Conservation (phyloP, 2,888 invertebrate genomes). For the Neoscelio sp. region DNA sequence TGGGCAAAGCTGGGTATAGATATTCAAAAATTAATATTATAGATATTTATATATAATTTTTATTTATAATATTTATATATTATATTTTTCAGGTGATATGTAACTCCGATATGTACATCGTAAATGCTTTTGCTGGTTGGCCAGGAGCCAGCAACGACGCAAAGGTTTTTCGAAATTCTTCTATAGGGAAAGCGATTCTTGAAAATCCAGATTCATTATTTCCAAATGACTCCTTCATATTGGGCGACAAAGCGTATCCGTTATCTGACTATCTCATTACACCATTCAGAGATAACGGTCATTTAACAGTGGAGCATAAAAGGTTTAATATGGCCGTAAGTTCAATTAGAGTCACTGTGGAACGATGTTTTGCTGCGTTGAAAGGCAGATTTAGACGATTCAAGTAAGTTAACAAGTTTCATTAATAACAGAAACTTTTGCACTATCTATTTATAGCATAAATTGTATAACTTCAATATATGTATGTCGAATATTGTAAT, state of each 20-base stretch:
- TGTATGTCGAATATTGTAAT: too few species aligned
- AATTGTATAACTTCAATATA: too few species aligned
- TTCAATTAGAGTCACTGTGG: background rate
- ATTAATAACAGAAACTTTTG: too few species aligned
- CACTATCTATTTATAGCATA: too few species aligned
- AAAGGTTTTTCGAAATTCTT: conserved; percentile 2
- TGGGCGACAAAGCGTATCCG: conserved; percentile 33
- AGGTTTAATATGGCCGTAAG: conserved; percentile 1
- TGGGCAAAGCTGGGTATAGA: too few species aligned
- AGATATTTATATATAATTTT: too few species aligned
- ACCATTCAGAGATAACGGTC: conserved; percentile 35
- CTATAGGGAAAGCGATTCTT: conserved; percentile 1
- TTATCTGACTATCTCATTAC: conserved; percentile 12
- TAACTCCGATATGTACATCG: conserved; percentile 6
- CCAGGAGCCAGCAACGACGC: conserved; percentile 27
- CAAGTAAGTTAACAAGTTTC: too few species aligned
- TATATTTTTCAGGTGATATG: conserved; percentile 13
- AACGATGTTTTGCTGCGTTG: background rate
- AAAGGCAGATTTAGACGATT: background rate
- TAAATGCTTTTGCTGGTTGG: conserved; percentile 39
- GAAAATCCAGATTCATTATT: conserved; percentile 4
- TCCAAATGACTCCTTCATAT: background rate
- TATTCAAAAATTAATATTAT: too few species aligned
- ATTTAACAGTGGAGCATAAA: conserved; percentile 9
- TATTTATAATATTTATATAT: too few species aligned